Conservation (phyloP, 2,888 invertebrate genomes). For the Hydroisotoma schaefferi region DNA sequence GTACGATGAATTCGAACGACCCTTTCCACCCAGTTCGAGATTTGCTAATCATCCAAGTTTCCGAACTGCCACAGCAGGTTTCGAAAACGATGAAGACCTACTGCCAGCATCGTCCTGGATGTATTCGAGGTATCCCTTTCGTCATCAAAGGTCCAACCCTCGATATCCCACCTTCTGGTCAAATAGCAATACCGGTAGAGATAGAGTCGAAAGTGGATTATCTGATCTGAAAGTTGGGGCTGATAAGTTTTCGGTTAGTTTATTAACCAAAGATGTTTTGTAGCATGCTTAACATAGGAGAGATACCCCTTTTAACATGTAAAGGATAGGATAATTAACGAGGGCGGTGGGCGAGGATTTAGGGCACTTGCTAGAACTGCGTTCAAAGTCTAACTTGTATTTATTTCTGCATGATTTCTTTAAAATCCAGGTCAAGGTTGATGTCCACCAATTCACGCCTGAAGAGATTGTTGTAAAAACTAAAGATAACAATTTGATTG, state of each 20-base stretch:
- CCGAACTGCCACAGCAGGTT: slow-evolving; percentile 21
- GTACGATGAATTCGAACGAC: neutral
- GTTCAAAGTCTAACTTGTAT: neutral
- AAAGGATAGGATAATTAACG: no score
- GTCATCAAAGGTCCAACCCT: slow-evolving; percentile 15
- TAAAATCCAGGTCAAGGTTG: slow-evolving; percentile 45
- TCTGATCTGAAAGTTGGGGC: slow-evolving; percentile 32
- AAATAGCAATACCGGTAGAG: slow-evolving; percentile 16
- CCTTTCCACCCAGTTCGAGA: slow-evolving; percentile 8
- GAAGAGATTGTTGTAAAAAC: slow-evolving; percentile 51
- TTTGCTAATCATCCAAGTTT: slow-evolving; percentile 37
- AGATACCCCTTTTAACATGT: neutral
- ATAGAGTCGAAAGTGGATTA: slow-evolving; percentile 30
- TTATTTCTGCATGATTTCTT: neutral
- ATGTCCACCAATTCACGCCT: slow-evolving; percentile 51
- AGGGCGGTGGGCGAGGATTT: no score
- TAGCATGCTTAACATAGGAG: neutral
- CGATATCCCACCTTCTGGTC: neutral
- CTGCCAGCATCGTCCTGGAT: neutral
- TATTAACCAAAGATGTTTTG: no score
- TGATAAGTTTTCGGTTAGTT: slow-evolving; percentile 42
- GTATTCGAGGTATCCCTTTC: neutral
- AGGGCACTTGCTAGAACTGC: no score
- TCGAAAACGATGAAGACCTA: slow-evolving; percentile 31
- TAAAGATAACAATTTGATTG: slow-evolving; percentile 49